Evolutionary conservation across 2,797 vertebrate species (phyloP), one percentile per base, ranked within the genome.

Genomic region (Cossypha niveicapilla): DNA sequence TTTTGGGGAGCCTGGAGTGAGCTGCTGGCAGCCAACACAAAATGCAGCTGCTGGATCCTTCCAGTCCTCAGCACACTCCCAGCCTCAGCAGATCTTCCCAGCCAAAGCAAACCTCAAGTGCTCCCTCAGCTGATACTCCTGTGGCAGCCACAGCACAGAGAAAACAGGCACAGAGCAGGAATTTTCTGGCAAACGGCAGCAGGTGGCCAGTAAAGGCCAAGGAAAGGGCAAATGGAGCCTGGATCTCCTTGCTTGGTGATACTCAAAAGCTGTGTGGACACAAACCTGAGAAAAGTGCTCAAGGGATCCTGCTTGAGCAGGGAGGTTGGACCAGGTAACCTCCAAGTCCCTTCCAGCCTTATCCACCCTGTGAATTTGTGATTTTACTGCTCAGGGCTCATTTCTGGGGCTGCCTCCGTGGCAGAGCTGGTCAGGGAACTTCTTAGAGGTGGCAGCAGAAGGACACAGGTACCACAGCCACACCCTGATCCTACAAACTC

Each of bases 81-180:
- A 61, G 30, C 41, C 66, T 58, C 2, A 0, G 30, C 4, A 57
- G 63, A 37, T 74, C 67, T 73, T 81, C 77, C 74, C 56, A 87
- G 68, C 28, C 51, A 78, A 75, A 88, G 44, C 39, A 65, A 88
- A 81, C 28, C 50, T 41, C 76, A 37, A 54, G 27, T 19, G 3
- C 12, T 81, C 39, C 78, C 58, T 57, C 24, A 27, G 58, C 41
- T 27, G 76, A 68, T 34, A 18, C n/a, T 83, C 58, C 71, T 4
- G 6, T 18, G 54, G 47, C 50, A 62, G 79, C 53, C 57, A 25
- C 39, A 71, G 57, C 41, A 23, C 27, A 37, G 61, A 45, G 42
- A 65, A 14, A 27, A 24, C 0, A 0, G 63, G 10, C 57, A 54
- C 0, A 0, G 57, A 61, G 39, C 0, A 8, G 42, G 78, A 61